Evolutionary conservation across 2,113 vertebrate species (phyloP), one percentile per base, ranked within the genome.

Genomic region (Ceratotherium simum): DNA sequence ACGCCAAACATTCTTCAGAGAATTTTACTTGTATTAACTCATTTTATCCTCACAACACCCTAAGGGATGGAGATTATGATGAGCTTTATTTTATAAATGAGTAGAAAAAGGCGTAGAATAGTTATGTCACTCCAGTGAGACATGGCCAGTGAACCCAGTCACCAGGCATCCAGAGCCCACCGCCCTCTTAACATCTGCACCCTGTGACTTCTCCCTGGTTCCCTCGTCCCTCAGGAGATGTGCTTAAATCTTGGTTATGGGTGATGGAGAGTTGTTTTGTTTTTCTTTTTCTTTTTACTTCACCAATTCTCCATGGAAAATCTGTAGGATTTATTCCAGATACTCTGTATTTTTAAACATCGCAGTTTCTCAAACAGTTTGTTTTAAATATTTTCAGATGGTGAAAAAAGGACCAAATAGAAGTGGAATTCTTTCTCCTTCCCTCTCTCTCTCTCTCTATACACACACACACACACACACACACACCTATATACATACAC

Each of bases 301-400:
- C 29, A 69, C 8, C 62, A 65, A 72, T 36, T 88, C 31, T 75
- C 9, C 4, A 60, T 31, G 80, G 27, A 33, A 64, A n/a, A 54
- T 72, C 36, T 86, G 3, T 82, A 27, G 1, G 3, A 46, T 20
- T 84, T 94, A 16, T 65, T 54, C 27, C 33, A 75, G 20, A 70
- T 27, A 46, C 5, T 54, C 31, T 73, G 3, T 56, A 20, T 69
- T 69, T 91, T 94, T 85, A 82, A 81, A 75, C 20, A 85, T 81
- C 7, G 39, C 0, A n/a, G 12, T 65, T 94, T 92, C 33, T 31
- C 23, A 80, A 88, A 46, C 33, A 69, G 23, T 91, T 3, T 92
- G 31, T 25, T 89, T 91, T 56, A 6, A 85, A 56, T 11, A 75
- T n/a, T 96, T 84, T 88, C 56, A 79, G 33, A 48, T 95, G 54